Evolutionary conservation across 2,797 vertebrate genomes (phyloP).

Genomic region (Ctenosaura bakeri): DNA sequence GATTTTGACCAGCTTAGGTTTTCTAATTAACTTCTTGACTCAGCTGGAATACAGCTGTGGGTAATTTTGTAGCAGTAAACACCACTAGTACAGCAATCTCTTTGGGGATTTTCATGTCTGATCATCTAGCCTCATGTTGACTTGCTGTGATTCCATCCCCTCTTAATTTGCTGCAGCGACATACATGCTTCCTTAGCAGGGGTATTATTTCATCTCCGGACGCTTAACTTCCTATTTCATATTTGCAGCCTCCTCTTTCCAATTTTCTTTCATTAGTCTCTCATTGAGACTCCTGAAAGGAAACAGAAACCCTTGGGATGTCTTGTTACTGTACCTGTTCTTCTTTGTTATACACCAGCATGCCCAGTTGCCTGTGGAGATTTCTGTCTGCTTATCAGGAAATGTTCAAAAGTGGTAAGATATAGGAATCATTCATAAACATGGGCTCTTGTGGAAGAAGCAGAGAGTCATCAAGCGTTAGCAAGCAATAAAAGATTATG

Average conservation of each 20-base stretch:
- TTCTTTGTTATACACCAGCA: constrained; percentile 48
- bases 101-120: constrained; percentile 2
- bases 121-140: constrained; percentile 34
- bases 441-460: constrained; percentile 44
- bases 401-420: constrained; percentile 45
- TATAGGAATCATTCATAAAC: constrained; percentile 32
- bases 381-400: constrained; percentile 51
- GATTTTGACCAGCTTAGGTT: constrained; percentile 38
- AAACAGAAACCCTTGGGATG: constrained; percentile 17
- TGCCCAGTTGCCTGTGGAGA: constrained; percentile 32
- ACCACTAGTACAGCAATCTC: constrained; percentile 32
- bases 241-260: not conserved
- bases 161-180: constrained; percentile 13
- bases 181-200: not conserved
- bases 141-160: constrained; percentile 31
- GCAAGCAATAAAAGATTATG: constrained; percentile 44
- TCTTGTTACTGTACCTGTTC: constrained; percentile 3
- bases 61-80: constrained; percentile 55
- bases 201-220: constrained; percentile 20
- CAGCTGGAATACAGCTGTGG: constrained; percentile 29
- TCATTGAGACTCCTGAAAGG: constrained; percentile 23
- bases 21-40: constrained; percentile 53
- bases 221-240: not conserved
- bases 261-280: constrained; percentile 43
- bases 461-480: constrained; percentile 39